Evolutionary conservation across 2,113 vertebrate species (phyloP), one percentile per base, ranked within the genome.

Genomic region (Numenius arquata): DNA sequence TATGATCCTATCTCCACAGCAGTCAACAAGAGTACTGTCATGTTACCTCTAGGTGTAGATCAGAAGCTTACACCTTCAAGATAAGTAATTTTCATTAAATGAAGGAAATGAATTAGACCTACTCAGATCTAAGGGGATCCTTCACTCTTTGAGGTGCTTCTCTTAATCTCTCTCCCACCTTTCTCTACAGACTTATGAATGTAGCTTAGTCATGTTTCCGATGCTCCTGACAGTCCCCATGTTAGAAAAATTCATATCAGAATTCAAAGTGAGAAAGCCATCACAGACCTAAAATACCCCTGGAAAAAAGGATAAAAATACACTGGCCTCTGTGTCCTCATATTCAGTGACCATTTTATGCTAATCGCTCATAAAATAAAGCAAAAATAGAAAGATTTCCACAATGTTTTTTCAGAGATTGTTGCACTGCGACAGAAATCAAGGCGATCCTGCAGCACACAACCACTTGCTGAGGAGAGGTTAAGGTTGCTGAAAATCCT

Each of bases 401-500:
- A 16, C 52, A 17, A 45, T 11, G 14, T 59, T 48, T 45, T 47
- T 55, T 34, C 58, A 23, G 84, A 47, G 68, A 13, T 8, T 40
- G 12, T 22, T 79, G 48, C 14, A 5, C 58, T 75, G 30, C 0
- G 2, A 50, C 56, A 22, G 17, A 80, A 89, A 93, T 71, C 71
- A 77, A 40, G 25, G 66, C 11, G 52, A 78, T 61, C 74, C 78
- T 14, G 8, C 50, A 50, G 36, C 47, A 25, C 7, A 1, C 6
- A 77, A 80, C 77, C 94, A 11, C 47, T 58, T 58, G 74, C 72
- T 52, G 90, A 67, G 72, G 70, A 63, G 79, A 94, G 95, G 95
- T 94, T 66, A 96, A 95, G 47, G 90, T 77, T 90, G 61, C 75
- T 32, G 8, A 47, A 93, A 95, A 94, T 97, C 90, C 94, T 88